Conservation (phyloP, 2,888 invertebrate genomes). For the Mystacides longicornis region DNA sequence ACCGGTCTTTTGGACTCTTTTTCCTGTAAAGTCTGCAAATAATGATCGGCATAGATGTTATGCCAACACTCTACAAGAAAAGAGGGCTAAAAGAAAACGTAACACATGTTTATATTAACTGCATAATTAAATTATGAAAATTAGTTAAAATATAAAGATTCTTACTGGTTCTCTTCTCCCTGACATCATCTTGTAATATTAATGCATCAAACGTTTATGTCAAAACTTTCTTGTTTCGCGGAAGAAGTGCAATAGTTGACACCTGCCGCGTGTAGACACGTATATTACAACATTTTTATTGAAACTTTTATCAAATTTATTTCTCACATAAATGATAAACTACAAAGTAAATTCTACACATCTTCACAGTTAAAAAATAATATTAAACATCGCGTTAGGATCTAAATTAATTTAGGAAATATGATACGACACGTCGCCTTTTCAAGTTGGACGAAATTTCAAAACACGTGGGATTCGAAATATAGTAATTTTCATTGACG, state of each 20-base stretch:
- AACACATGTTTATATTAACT: not conserved
- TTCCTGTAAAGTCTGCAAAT: slow-evolving; percentile 17
- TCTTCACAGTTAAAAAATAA: not conserved
- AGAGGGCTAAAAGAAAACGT: slow-evolving; percentile 10
- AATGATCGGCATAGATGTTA: slow-evolving; percentile 16
- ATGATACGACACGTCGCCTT: not conserved
- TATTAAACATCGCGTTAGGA: not conserved
- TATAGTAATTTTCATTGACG: too few relatives aligned
- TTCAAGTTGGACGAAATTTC: not conserved
- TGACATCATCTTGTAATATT: not conserved
- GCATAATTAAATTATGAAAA: too few relatives aligned
- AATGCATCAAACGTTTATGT: slow-evolving; percentile 8
- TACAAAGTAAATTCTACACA: not conserved
- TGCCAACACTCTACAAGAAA: slow-evolving; percentile 18
- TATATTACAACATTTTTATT: not conserved
- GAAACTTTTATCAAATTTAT: not conserved
- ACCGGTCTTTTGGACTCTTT: slow-evolving; percentile 17
- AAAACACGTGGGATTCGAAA: not conserved
- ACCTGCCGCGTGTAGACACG: slow-evolving; percentile 2
- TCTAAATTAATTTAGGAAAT: too few relatives aligned
- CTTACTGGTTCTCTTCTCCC: slow-evolving; percentile 4
- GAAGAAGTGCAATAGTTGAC: slow-evolving; percentile 2
- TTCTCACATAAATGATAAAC: too few relatives aligned
- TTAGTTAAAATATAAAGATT: not conserved
- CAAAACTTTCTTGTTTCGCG: slow-evolving; percentile 16